A percentile compares a stretch with the other conserved stretches of the same genome.
These are phyloP conservation scores for Watersipora subatra DNA, from an alignment of 1,140 invertebrate species.

Conservation along the genomic window DNA sequence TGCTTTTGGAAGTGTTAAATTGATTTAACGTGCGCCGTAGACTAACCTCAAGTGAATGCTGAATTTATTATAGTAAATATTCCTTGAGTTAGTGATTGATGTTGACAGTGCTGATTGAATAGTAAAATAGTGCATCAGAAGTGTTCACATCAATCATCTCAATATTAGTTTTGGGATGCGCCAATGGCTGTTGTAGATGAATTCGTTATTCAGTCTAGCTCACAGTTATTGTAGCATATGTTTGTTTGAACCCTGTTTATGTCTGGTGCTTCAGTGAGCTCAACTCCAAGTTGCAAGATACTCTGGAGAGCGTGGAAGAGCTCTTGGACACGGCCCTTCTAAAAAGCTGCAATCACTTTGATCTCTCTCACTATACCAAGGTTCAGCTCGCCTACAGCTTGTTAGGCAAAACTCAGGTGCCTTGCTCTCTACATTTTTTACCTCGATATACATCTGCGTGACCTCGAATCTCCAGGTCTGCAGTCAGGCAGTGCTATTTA, in stretches of 20 bases:
- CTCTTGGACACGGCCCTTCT: conserved; percentile 74
- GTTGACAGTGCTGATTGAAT: too few species aligned
- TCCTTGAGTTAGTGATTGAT: too few species aligned
- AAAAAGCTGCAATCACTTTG: conserved; percentile 47
- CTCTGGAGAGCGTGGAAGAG: conserved; percentile 76
- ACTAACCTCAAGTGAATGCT: too few species aligned
- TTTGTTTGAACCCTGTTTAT: background rate
- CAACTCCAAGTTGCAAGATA: conserved; percentile 68
- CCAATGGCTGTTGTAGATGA: too few species aligned
- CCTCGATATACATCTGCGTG: background rate
- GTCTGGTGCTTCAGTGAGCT: conserved; percentile 46
- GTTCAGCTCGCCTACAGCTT: conserved; percentile 67
- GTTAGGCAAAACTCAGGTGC: conserved; percentile 37
- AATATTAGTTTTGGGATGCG: too few species aligned
- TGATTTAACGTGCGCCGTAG: too few species aligned
- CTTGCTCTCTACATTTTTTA: background rate
- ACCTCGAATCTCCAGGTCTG: background rate
- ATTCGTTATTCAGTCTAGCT: too few species aligned
- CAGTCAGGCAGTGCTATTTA: too few species aligned
- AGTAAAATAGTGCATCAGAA: too few species aligned
- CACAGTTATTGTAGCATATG: background rate
- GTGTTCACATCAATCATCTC: too few species aligned
- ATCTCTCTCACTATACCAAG: conserved; percentile 39
- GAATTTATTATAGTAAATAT: too few species aligned
- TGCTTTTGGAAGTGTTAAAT: too few species aligned